Base-by-base conservation (phyloP, 2,797 vertebrate genomes). In the Channallabes apus region DNA sequence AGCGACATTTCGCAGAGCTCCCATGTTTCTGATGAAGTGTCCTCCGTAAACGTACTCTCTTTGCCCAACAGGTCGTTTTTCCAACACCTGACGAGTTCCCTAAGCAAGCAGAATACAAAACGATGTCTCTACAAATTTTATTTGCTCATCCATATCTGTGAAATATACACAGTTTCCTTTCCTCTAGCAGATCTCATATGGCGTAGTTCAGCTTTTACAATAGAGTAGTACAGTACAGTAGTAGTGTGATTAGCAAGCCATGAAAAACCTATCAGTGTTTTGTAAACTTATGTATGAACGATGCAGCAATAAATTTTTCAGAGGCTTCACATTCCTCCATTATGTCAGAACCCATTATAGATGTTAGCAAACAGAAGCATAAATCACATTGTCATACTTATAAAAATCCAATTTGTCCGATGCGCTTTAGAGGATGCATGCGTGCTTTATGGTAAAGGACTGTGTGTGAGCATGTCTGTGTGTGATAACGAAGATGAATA, bases 351-450 rank as follows among this genome's bases (percentile, higher is more conserved):
- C 8, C 29, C 51, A 59, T 82, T 65, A 46, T 59, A 51, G 17
- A 27, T 14, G 17, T 59, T 58, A 59, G 71, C 65, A 82, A 82
- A 68, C 71, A 82, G 14, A 6, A 32, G 18, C 62, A 76, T 82
- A 68, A 85, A 77, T 82, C 84, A 68, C 15, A 38, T 41, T 32
- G 59, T 24, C 64, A 18, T 41, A 18, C 61, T 58, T 85, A 82
- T 76, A 68, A 67, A 85, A 82, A 67, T 85, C 78, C 41, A 65
- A 73, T 81, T 81, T 72, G 41, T 81, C 84, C 75, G 79, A 54
- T 65, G 68, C 79, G n/a, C 77, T 80, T 38, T 85, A 72, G 82
- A 80, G 58, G 54, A 12, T 3, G 15, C 46, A 62, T 65, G 58
- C 67, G 35, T 80, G 78, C 17, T 85, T 85, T 81, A 81, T 85